Conservation (phyloP, 2,888 invertebrate genomes). For the Lasioglossum malachurum region DNA sequence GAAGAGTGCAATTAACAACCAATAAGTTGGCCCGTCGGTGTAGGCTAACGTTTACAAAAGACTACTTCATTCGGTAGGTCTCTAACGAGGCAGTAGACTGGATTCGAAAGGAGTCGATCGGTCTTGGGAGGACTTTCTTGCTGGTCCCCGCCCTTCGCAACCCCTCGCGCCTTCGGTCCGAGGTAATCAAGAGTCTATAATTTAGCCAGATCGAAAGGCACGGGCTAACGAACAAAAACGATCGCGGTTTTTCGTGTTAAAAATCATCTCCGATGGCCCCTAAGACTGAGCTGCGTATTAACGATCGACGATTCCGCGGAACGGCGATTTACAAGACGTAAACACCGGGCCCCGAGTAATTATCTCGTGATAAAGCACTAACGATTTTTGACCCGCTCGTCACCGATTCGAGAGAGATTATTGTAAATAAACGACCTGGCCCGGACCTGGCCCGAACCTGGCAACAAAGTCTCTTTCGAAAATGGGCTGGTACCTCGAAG, state of each 20-base stretch:
- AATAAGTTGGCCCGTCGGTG: conserved; percentile 37
- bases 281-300: conserved; percentile 49
- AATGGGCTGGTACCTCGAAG: conserved; percentile 36
- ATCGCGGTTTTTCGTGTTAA: conserved; percentile 83
- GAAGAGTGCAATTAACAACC: conserved; percentile 18
- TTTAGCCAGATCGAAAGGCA: conserved; percentile 84
- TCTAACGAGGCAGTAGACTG: conserved; percentile 59
- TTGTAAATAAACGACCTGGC: background rate
- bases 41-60: conserved; percentile 49
- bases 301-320: conserved; percentile 82
- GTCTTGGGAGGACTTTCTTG: conserved; percentile 58
- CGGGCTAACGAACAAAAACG: conserved; percentile 84
- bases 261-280: conserved; percentile 78
- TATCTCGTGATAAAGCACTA: conserved; percentile 80
- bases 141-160: conserved; percentile 50
- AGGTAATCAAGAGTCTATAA: conserved; percentile 85
- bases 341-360: conserved; percentile 79
- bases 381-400: conserved; percentile 73
- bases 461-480: conserved; percentile 21
- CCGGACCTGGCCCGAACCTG: background rate
- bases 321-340: conserved; percentile 83
- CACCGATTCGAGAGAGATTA: background rate
- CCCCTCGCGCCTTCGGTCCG: conserved; percentile 67
- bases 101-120: conserved; percentile 47
- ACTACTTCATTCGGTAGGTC: conserved; percentile 60